These are phyloP conservation scores for Eudyptes chrysolophus DNA, from an alignment of 2,113 vertebrate species.

Conservation along the genomic window DNA sequence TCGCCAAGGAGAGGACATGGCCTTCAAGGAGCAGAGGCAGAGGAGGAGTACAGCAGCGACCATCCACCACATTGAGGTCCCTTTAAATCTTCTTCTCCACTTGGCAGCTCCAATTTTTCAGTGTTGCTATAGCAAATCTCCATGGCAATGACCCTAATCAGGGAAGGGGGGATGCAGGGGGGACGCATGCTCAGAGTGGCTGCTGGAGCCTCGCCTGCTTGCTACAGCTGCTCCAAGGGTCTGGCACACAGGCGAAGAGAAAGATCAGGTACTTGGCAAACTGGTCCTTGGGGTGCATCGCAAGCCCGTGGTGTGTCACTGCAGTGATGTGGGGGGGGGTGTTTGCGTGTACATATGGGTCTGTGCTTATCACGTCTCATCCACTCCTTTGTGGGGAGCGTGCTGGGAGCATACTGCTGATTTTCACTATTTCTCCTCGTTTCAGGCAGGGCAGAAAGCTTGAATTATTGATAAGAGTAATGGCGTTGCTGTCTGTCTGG, in stretches of 20 bases:
- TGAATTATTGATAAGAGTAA: neutral
- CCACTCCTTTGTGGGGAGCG: neutral
- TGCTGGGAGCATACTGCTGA: neutral
- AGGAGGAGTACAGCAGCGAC: neutral
- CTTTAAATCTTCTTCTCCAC: slow-evolving; percentile 50
- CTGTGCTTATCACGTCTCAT: accelerated
- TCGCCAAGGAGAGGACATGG: neutral
- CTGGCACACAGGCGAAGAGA: neutral
- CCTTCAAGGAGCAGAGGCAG: neutral
- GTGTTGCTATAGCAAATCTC: slow-evolving; percentile 64
- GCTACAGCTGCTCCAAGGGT: neutral
- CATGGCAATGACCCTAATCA: slow-evolving; percentile 63
- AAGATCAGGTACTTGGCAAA: slow-evolving; percentile 26
- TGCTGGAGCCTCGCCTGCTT: slow-evolving; percentile 41
- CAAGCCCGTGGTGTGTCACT: accelerated
- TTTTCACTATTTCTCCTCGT: neutral
- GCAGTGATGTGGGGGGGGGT: accelerated
- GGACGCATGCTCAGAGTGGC: slow-evolving; percentile 55
- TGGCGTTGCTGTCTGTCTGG: neutral
- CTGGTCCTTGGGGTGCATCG: neutral
- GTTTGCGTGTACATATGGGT: accelerated
- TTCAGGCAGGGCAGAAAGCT: slow-evolving; percentile 8
- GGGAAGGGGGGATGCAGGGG: slow-evolving; percentile 11
- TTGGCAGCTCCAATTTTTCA: slow-evolving; percentile 61
- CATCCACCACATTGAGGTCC: neutral